phyloP scores from a whole-genome alignment of 2,888 invertebrate species.

The Polia nebulosa region DNA sequence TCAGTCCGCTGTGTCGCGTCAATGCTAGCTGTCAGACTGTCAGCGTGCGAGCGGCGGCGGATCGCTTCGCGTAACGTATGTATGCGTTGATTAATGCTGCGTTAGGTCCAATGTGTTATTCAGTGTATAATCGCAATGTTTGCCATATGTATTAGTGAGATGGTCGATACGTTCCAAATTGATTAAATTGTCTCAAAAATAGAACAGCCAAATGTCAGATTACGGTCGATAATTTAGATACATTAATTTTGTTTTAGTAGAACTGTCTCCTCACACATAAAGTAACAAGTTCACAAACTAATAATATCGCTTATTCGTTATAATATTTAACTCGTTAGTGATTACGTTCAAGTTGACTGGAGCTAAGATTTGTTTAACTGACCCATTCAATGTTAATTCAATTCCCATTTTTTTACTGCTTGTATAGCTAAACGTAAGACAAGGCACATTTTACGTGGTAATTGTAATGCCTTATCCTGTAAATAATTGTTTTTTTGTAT shows the following conservation, averaged over 20 bases:
- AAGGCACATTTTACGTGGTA: constrained; percentile 89
- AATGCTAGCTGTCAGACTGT: background rate
- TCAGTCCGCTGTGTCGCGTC: background rate
- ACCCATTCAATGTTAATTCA: constrained; percentile 82
- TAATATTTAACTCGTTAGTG: constrained; percentile 88
- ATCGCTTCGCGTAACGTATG: constrained; percentile 65
- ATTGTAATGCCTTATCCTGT: constrained; percentile 90
- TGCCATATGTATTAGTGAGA: constrained; percentile 90
- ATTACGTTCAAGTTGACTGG: constrained; percentile 88
- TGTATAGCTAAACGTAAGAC: constrained; percentile 89
- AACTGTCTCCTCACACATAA: constrained; percentile 75
- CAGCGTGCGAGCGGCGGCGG: constrained; percentile 38
- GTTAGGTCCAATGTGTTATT: constrained; percentile 64
- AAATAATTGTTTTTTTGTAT: constrained; percentile 91
- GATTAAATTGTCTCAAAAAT: constrained; percentile 78
- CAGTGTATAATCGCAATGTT: constrained; percentile 81
- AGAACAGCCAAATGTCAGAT: constrained; percentile 75
- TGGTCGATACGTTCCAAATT: constrained; percentile 85
- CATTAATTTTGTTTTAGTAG: constrained; percentile 71
- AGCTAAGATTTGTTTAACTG: constrained; percentile 84
- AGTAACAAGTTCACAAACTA: constrained; percentile 90
- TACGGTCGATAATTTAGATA: constrained; percentile 73
- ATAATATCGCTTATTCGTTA: constrained; percentile 88
- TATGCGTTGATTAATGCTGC: constrained; percentile 69
- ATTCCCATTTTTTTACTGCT: constrained; percentile 89